Evolutionary conservation across 1,140 invertebrate genomes (phyloP).

Genomic region (Apis laboriosa): DNA sequence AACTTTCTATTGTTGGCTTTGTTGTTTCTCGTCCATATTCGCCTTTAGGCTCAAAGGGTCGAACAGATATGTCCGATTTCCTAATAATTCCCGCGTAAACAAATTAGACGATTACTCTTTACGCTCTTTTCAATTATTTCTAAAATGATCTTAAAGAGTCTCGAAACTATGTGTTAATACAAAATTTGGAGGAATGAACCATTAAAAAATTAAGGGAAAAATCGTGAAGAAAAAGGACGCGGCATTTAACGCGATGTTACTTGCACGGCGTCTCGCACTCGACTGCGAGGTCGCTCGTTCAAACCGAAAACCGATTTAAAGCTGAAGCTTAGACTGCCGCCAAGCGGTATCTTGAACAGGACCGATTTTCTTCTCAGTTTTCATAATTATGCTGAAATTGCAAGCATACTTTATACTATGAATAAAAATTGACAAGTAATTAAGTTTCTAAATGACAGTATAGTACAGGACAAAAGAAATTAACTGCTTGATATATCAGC

Average conservation of each 20-base stretch:
- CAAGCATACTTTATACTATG: background rate
- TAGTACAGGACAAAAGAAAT: conserved; percentile 14
- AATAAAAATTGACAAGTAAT: conserved; percentile 43
- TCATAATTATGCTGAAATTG: conserved; percentile 40
- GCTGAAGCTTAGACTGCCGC: background rate
- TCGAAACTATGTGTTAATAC: too few relatives aligned
- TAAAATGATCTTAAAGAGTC: background rate
- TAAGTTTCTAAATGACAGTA: conserved; percentile 28
- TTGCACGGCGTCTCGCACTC: conserved; percentile 46
- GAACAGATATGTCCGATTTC: background rate
- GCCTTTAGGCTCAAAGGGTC: background rate
- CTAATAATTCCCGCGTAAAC: conserved; percentile 4
- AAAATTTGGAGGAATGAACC: background rate
- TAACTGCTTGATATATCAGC: background rate
- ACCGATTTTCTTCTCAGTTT: conserved; percentile 46
- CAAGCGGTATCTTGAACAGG: conserved; percentile 26
- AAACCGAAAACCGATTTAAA: conserved; percentile 40
- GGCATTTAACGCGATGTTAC: conserved; percentile 12
- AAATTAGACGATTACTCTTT: background rate
- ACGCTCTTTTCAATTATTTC: background rate
- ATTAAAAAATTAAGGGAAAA: background rate
- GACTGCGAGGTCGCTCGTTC: conserved; percentile 43
- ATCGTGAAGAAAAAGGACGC: background rate
- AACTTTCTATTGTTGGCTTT: too few relatives aligned
- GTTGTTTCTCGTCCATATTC: background rate